These are phyloP conservation scores for Lasioglossum vierecki DNA, from an alignment of 2,888 invertebrate species.

Conservation along the genomic window DNA sequence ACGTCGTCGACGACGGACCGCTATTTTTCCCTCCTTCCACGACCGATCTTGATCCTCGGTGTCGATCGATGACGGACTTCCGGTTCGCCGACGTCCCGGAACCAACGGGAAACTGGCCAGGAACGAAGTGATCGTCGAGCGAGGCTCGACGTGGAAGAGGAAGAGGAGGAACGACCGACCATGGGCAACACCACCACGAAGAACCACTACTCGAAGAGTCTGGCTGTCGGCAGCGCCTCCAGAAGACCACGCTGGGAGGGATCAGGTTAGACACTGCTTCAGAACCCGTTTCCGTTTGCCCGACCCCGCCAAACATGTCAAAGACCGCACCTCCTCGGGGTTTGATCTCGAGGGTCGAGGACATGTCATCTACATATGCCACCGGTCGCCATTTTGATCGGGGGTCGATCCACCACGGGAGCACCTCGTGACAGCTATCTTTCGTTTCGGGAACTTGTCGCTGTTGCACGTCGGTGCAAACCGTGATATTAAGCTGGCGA, in stretches of 20 bases:
- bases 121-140: conserved; percentile 64
- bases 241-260: conserved; percentile 92
- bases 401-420: neutral
- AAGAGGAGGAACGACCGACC: conserved; percentile 63
- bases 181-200: conserved; percentile 89
- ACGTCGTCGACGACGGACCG: conserved; percentile 9
- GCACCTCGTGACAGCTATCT: neutral
- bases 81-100: conserved; percentile 26
- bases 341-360: conserved; percentile 15
- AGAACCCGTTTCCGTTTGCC: neutral
- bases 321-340: neutral
- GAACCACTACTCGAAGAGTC: conserved; percentile 85
- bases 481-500: neutral
- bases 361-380: conserved; percentile 14
- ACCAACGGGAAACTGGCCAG: conserved; percentile 63
- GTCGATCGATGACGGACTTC: conserved; percentile 59
- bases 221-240: conserved; percentile 85
- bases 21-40: conserved; percentile 25
- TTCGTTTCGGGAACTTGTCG: neutral
- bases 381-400: conserved; percentile 51
- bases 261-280: conserved; percentile 87
- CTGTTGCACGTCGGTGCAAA: neutral
- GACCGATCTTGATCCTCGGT: conserved; percentile 69
- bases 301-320: neutral
- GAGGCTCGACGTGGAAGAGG: conserved; percentile 63